phyloP scores from a whole-genome alignment of 2,888 invertebrate species.

The Leptopilina syphax region DNA sequence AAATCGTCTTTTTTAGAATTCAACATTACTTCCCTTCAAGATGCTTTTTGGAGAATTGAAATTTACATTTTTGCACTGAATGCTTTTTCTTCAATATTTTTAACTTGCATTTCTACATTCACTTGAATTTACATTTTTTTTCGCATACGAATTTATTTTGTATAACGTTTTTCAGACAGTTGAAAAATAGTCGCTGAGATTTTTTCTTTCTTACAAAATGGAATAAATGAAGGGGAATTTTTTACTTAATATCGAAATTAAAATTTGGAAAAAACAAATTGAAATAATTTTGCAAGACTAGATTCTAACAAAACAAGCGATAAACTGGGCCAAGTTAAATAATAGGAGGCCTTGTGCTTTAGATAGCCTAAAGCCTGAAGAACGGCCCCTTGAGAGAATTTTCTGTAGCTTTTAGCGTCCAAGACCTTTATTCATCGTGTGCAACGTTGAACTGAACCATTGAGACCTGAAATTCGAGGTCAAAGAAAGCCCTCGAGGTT shows the following conservation, averaged over 20 bases:
- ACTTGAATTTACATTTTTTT: no score
- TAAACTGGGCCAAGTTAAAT: not conserved
- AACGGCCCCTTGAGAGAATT: conserved; percentile 13
- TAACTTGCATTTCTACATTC: no score
- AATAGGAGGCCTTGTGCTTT: conserved; percentile 28
- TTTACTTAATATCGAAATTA: no score
- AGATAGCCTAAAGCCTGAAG: conserved; percentile 16
- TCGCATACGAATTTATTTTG: no score
- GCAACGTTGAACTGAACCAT: not conserved
- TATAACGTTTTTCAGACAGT: no score
- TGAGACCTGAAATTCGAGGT: conserved; percentile 33
- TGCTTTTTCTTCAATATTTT: no score
- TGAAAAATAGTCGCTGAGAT: no score
- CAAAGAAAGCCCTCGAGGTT: conserved; percentile 31
- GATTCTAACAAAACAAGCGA: not conserved
- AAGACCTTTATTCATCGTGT: conserved; percentile 13
- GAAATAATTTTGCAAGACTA: not conserved
- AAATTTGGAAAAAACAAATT: no score
- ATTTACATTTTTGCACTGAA: conserved; percentile 1
- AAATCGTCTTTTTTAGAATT: not conserved
- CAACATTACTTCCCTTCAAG: conserved; percentile 20
- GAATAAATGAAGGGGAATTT: no score
- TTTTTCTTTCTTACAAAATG: no score
- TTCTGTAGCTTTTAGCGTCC: conserved; percentile 5
- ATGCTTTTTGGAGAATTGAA: conserved; percentile 1